These are phyloP conservation scores for Echinometra lucunter DNA, from an alignment of 53 echinoderm and acorn worm genomes.

Conservation along the genomic window DNA sequence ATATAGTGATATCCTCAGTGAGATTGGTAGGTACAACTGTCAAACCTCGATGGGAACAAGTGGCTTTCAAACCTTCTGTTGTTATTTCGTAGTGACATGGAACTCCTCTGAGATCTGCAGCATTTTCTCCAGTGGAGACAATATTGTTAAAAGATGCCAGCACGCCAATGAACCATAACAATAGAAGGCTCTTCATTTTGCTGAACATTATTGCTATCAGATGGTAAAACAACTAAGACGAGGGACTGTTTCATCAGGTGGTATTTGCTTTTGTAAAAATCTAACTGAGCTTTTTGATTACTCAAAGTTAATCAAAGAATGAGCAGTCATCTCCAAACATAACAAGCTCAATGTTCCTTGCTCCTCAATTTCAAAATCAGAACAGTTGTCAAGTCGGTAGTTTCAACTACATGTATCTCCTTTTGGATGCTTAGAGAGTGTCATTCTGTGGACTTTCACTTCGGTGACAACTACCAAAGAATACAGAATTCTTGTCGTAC, in stretches of 20 bases:
- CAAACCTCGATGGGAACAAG: slow-evolving; percentile 19
- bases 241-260: not conserved
- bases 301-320: not conserved
- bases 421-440: not conserved
- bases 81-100: not conserved
- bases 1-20: not conserved
- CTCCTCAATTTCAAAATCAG: not conserved
- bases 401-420: not conserved
- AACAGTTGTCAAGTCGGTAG: not conserved
- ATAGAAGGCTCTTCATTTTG: not conserved
- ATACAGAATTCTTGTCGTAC: not conserved
- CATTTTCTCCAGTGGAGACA: not conserved
- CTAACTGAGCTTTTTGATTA: not conserved
- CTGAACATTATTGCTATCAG: not conserved
- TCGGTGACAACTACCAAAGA: not conserved
- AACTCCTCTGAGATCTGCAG: not conserved
- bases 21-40: slow-evolving; percentile 10
- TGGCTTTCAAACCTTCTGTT: not conserved
- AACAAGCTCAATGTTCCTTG: not conserved
- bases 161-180: not conserved
- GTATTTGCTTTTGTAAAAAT: not conserved
- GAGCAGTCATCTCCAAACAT: not conserved
- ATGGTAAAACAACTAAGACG: not conserved
- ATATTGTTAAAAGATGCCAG: not conserved
- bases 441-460: not conserved